Base-by-base conservation (phyloP, 2,113 vertebrate species). In the Taxidea taxus region DNA sequence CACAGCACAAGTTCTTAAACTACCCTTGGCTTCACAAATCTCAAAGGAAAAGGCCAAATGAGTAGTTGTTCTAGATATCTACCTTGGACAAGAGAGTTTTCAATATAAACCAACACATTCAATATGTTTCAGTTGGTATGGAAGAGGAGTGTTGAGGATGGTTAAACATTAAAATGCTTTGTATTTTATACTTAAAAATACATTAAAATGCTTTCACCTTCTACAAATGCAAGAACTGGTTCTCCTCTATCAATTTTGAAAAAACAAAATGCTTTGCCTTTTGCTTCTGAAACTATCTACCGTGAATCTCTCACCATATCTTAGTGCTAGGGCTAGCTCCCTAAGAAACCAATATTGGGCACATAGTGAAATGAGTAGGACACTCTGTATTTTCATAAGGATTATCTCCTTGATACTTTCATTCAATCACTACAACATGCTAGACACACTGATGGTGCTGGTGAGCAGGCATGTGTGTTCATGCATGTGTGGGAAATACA, bases 61-160 rank as follows among this genome's bases (percentile, higher is more conserved):
- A 81, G 14, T 20, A 93, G 72, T 15, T 77, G 21, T 81, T 82
- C 56, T 56, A 82, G 58, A 77, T 31, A 42, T 37, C 92, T 37
- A 78, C 89, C 80, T 87, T 68, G 10, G 39, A 47, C n/a, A 94
- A 88, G 42, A 58, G 75, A 58, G 75, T 87, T 86, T 97, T 84
- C 27, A 60, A 68, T 51, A 70, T 92, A 92, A 39, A 85, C 47
- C 42, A 89, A 68, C 47, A 81, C 23, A 60, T 97, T 83, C 15
- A 49, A 44, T 25, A 72, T 20, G 15, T 64, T 95, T 94, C 39
- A 31, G n/a, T 56, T 85, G 44, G 68, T 39, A 27, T 20, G 14
- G 60, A 72, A 84, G 64, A 83, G 92, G 54, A 34, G 89, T 37
- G 47, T 62, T 92, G 44, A 82, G 68, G 42, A 62, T 0, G 27